phyloP scores from a whole-genome alignment of 2,888 invertebrate genomes.

The Drosophila pegasa region DNA sequence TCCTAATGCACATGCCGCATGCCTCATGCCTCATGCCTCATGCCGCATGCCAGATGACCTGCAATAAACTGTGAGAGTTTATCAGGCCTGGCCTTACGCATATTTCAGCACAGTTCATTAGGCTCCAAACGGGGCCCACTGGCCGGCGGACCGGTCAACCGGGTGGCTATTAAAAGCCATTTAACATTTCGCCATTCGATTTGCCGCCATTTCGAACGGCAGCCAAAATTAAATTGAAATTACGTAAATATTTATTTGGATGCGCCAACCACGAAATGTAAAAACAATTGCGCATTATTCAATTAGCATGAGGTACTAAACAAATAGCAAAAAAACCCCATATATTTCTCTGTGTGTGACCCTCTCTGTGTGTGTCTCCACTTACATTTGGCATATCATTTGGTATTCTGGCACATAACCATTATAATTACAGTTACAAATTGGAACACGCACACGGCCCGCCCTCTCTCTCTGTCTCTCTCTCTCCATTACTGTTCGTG shows the following conservation, averaged over 20 bases:
- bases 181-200: constrained; percentile 38
- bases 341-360: constrained; percentile 1
- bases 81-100: constrained; percentile 47
- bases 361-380: background rate
- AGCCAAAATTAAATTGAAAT: constrained; percentile 43
- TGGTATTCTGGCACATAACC: constrained; percentile 30
- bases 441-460: constrained; percentile 15
- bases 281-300: constrained; percentile 74
- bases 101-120: constrained; percentile 69
- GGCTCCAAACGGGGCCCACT: background rate
- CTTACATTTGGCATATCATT: constrained; percentile 35
- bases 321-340: constrained; percentile 41
- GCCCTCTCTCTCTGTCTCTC: background rate
- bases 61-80: constrained; percentile 70
- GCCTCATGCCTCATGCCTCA: constrained; percentile 18
- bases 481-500: background rate
- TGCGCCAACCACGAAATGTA: constrained; percentile 50
- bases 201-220: constrained; percentile 1
- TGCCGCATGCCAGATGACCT: constrained; percentile 50
- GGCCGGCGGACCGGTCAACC: background rate
- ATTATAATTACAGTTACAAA: constrained; percentile 57
- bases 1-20: constrained; percentile 33
- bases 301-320: constrained; percentile 54
- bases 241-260: constrained; percentile 42
- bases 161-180: constrained; percentile 50